Evolutionary conservation across 2,888 invertebrate species (phyloP), one percentile per base, ranked within the genome.

Genomic region (Vandiemenella viatica): DNA sequence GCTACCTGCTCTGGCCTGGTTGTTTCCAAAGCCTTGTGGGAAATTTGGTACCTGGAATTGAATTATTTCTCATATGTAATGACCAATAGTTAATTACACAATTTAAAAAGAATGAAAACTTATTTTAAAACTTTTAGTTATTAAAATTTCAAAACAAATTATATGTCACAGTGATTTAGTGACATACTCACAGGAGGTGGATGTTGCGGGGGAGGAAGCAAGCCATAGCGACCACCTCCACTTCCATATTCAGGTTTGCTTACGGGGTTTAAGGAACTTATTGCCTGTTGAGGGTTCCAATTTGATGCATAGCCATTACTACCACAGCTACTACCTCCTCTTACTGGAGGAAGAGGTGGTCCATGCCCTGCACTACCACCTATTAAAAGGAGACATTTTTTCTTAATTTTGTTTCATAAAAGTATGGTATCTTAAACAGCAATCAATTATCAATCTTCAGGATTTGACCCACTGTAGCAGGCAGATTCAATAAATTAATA

Each of bases 161-260:
- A n/a, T n/a, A n/a, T n/a, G n/a, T n/a, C n/a, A n/a, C n/a, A n/a
- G n/a, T n/a, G n/a, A n/a, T n/a, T n/a, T n/a, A n/a, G n/a, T n/a
- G n/a, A n/a, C n/a, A 4, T 32, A 45, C 51, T 50, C 15, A 50
- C 53, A 21, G 54, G 54, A 38, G 55, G 55, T 21, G 55, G 55
- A 20, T 54, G 55, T 45, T 53, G 50, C 20, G 45, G 46, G 13
- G 51, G 53, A 20, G 53, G 50, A 21, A 47, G 21, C 15, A 47
- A 38, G 4, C 22, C 40, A 21, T 48, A 45, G n/a, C 45, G 45
- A 10, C 37, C 48, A 10, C 44, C 42, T 22, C 48, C 46, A 5
- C 52, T 45, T 20, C 42, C 43, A 16, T 50, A 49, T 41, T 47
- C 48, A 13, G 44, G 41, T 41, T 46, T 42, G 21, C 26, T 22